phyloP scores from a whole-genome alignment of 2,888 invertebrate genomes.

The Phaedon cochleariae region DNA sequence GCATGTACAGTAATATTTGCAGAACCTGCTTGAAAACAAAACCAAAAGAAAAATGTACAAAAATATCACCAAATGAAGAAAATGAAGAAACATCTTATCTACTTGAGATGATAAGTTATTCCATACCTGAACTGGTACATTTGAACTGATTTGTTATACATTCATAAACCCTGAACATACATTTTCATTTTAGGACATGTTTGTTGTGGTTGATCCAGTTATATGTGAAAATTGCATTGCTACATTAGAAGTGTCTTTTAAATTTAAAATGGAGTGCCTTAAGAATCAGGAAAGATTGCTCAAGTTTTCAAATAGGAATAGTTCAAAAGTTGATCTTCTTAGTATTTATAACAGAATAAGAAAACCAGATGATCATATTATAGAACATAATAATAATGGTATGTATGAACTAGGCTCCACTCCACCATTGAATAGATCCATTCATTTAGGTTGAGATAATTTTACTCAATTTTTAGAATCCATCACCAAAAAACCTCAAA shows the following conservation, averaged over 20 bases:
- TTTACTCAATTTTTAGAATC: conserved; percentile 17
- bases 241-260: conserved; percentile 32
- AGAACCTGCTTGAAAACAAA: conserved; percentile 20
- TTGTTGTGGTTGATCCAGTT: conserved; percentile 29
- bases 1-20: conserved; percentile 7
- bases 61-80: conserved; percentile 18
- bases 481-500: not conserved
- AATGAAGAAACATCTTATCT: conserved; percentile 18
- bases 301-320: conserved; percentile 14
- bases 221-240: conserved; percentile 38
- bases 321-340: conserved; percentile 16
- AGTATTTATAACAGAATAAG: conserved; percentile 7
- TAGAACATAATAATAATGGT: conserved; percentile 20
- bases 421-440: too few species aligned
- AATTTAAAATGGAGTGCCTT: conserved; percentile 41
- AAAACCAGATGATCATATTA: not conserved
- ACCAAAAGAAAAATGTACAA: conserved; percentile 19
- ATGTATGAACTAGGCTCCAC: not conserved
- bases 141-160: not conserved
- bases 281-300: conserved; percentile 28
- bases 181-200: conserved; percentile 33
- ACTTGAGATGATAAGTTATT: conserved; percentile 31
- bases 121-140: conserved; percentile 36
- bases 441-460: too few species aligned
- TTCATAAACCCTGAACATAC: not conserved